A percentile compares a stretch with the other conserved stretches of the same genome.
Evolutionary conservation across 30 jellyfish, hydroid and myxozoan genomes (phyloP).

Genomic region (Cassiopea xamachana): DNA sequence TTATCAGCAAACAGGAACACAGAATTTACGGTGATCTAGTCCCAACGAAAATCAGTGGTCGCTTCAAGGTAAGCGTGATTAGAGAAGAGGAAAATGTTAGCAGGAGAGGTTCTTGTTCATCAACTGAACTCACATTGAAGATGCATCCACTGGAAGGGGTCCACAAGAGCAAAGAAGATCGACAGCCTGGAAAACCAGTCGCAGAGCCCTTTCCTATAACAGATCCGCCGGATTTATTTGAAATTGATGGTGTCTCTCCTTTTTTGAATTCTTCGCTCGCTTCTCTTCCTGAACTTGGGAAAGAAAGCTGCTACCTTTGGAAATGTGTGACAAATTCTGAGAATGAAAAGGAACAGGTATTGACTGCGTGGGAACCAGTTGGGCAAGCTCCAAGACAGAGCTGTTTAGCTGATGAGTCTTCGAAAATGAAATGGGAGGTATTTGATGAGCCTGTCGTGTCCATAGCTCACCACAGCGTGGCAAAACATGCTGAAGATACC

Average conservation of each 20-base stretch:
- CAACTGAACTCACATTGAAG: slow-evolving; percentile 44
- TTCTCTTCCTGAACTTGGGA: background rate
- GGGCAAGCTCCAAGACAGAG: background rate
- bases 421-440: background rate
- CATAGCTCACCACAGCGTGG: background rate
- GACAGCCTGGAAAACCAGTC: background rate
- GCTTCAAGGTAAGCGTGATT: slow-evolving; percentile 59
- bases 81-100: slow-evolving; percentile 44
- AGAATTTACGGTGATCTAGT: background rate
- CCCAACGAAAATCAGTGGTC: slow-evolving; percentile 49
- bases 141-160: background rate
- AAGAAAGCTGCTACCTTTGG: background rate
- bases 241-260: background rate
- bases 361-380: background rate
- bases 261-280: background rate
- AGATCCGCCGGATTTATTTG: background rate
- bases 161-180: background rate
- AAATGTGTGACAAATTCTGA: background rate
- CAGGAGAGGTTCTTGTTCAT: slow-evolving; percentile 31
- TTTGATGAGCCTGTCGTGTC: background rate
- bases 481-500: background rate
- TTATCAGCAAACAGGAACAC: slow-evolving; percentile 15
- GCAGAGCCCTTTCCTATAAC: background rate
- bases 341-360: background rate
- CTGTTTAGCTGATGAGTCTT: background rate